Evolutionary conservation across 2,113 vertebrate species (phyloP).

Genomic region (Orientallactaga bullata): DNA sequence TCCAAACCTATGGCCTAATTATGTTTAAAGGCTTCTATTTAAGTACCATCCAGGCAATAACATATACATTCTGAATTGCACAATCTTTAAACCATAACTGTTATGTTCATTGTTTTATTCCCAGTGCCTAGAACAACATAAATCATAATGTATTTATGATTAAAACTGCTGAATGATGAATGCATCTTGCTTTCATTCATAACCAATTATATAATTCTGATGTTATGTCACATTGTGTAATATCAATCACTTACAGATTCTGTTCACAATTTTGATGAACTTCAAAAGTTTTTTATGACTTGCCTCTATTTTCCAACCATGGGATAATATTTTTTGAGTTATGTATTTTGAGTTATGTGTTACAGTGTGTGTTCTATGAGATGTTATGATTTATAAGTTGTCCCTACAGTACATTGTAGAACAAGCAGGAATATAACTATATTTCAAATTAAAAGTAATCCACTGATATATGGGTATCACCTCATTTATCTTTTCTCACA

Average conservation of each 20-base stretch:
- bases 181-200: background rate
- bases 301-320: background rate
- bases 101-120: background rate
- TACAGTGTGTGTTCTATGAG: background rate
- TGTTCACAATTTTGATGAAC: background rate
- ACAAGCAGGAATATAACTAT: background rate
- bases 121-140: background rate
- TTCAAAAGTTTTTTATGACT: background rate
- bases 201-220: background rate
- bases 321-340: background rate
- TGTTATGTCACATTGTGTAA: background rate
- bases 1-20: background rate
- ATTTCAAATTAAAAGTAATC: slow-evolving; percentile 12
- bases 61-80: background rate
- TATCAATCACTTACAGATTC: background rate
- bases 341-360: background rate
- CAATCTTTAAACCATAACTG: background rate
- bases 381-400: background rate
- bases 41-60: background rate
- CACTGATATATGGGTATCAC: background rate
- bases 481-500: background rate
- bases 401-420: background rate
- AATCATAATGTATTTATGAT: background rate
- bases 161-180: background rate
- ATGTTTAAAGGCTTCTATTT: background rate